A percentile compares a stretch with the other conserved stretches of the same genome.
Evolutionary conservation across 2,113 vertebrate genomes (phyloP).

Genomic region (Solenodon paradoxus): DNA sequence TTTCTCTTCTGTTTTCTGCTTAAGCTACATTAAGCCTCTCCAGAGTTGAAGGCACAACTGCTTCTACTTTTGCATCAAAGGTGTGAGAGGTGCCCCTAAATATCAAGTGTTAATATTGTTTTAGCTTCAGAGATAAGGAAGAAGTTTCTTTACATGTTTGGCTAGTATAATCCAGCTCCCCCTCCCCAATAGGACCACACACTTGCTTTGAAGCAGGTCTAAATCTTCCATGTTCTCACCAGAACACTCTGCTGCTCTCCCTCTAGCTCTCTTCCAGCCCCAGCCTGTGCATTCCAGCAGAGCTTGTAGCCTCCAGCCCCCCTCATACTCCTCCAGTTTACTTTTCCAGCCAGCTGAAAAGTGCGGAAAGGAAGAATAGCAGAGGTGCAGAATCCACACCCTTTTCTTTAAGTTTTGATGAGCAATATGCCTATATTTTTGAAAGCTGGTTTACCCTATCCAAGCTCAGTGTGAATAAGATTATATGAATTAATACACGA

Average conservation of each 20-base stretch:
- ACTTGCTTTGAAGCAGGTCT: background rate
- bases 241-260: no score
- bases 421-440: conserved; percentile 20
- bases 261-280: no score
- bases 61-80: conserved; percentile 17
- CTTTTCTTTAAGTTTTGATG: conserved; percentile 22
- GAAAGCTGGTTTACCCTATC: background rate
- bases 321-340: background rate
- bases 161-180: background rate
- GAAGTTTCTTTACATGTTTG: background rate
- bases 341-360: background rate
- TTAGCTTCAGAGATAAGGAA: background rate
- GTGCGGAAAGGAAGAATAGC: background rate
- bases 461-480: background rate
- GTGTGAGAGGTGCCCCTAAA: background rate
- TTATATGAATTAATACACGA: conserved; percentile 10
- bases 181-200: background rate
- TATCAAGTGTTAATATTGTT: background rate
- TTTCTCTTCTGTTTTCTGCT: conserved; percentile 34
- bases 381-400: background rate
- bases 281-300: background rate
- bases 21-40: conserved; percentile 16
- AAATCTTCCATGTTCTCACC: no score
- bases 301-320: background rate
- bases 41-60: background rate